A percentile compares a stretch with the other conserved stretches of the same genome.
Conservation (phyloP, 2,113 vertebrate species). For the Hypanus sabinus region DNA sequence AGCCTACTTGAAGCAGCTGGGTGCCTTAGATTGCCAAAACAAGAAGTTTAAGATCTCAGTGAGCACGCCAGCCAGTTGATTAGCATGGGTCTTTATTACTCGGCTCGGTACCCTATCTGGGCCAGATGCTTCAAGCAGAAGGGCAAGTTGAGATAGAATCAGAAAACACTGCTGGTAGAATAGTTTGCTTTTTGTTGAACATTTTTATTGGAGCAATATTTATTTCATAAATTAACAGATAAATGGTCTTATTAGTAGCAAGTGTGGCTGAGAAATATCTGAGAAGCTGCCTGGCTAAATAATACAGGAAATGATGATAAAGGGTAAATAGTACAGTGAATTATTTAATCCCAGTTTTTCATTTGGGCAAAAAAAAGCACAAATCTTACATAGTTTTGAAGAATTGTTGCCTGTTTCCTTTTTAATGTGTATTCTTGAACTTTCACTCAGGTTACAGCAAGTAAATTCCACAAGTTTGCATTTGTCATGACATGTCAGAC, state of each 20-base stretch:
- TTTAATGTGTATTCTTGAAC: not conserved
- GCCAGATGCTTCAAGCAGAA: not conserved
- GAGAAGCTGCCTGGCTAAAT: not conserved
- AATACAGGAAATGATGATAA: not conserved
- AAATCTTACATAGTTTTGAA: not conserved
- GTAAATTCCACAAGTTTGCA: not conserved
- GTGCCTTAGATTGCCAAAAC: no score
- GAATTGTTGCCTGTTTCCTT: not conserved
- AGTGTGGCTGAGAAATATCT: not conserved
- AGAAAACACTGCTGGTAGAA: not conserved
- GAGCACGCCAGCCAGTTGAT: no score
- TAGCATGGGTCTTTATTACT: no score
- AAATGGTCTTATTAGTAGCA: not conserved
- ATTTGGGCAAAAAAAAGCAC: not conserved
- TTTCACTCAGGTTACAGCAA: not conserved
- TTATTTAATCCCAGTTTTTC: constrained; percentile 5
- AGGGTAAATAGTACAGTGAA: not conserved
- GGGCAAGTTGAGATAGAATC: not conserved
- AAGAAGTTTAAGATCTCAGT: no score
- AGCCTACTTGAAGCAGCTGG: no score
- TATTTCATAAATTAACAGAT: not conserved
- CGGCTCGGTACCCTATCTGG: no score
- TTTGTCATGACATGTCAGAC: not conserved
- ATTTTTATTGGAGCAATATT: not conserved
- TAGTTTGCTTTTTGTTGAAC: not conserved